Conservation (phyloP, 2,113 vertebrate species). For the Coreoperca whiteheadi region DNA sequence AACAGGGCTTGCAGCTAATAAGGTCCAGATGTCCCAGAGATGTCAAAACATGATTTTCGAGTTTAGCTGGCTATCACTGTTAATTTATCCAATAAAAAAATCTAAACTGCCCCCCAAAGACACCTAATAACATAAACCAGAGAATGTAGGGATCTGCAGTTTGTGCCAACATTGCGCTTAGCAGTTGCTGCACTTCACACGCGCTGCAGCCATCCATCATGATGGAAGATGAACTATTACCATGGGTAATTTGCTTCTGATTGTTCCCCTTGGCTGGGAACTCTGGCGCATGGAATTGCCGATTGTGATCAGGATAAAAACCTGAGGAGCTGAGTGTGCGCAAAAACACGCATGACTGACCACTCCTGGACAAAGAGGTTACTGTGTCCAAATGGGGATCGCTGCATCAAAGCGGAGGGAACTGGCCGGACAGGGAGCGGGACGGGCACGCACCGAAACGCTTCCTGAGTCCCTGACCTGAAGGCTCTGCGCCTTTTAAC, state of each 20-base stretch:
- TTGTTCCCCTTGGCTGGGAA: background rate
- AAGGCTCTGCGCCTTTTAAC: background rate
- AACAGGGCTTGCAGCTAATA: background rate
- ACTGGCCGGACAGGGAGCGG: background rate
- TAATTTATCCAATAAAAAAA: background rate
- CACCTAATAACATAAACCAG: background rate
- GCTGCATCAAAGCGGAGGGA: background rate
- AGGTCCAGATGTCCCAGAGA: background rate
- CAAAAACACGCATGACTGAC: slow-evolving; percentile 21
- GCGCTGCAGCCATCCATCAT: too few species aligned
- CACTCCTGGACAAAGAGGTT: slow-evolving; percentile 41
- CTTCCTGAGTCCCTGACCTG: background rate
- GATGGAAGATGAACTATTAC: accelerated
- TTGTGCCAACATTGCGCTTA: background rate
- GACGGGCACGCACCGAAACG: background rate
- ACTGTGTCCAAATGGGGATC: background rate
- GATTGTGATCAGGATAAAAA: background rate
- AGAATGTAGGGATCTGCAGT: background rate
- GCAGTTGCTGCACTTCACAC: background rate
- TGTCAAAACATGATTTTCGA: background rate
- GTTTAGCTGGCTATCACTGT: background rate
- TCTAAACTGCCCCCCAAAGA: background rate
- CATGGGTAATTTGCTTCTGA: background rate
- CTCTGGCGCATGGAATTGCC: background rate
- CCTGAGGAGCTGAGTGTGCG: background rate